These are phyloP conservation scores for Rhagophthalmus giganteus DNA, from an alignment of 2,888 invertebrate species.

Conservation along the genomic window DNA sequence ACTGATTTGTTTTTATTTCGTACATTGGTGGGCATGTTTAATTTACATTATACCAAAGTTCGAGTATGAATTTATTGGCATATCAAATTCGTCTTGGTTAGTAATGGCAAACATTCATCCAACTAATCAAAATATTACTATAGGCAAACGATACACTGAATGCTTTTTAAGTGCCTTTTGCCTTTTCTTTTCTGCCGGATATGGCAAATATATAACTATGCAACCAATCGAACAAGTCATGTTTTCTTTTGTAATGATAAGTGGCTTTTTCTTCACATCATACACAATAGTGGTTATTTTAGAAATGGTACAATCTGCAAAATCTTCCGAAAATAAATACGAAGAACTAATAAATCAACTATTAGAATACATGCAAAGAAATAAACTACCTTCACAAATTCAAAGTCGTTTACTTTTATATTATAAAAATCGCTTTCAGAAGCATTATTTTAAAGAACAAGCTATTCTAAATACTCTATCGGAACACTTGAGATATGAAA, in stretches of 20 bases:
- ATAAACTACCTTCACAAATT: conserved; percentile 51
- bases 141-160: conserved; percentile 19
- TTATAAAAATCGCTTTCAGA: conserved; percentile 53
- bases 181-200: conserved; percentile 42
- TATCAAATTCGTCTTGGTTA: conserved; percentile 27
- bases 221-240: conserved; percentile 34
- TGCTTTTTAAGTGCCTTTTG: conserved; percentile 37
- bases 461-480: conserved; percentile 46
- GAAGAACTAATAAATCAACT: conserved; percentile 54
- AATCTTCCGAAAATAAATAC: conserved; percentile 50
- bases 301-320: conserved; percentile 42
- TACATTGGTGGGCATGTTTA: conserved; percentile 36
- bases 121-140: conserved; percentile 7
- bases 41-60: conserved; percentile 30
- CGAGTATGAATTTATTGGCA: conserved; percentile 6
- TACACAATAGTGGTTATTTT: conserved; percentile 46
- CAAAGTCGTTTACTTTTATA: conserved; percentile 49
- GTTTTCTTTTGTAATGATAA: conserved; percentile 34
- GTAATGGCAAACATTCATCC: conserved; percentile 13
- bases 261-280: conserved; percentile 40
- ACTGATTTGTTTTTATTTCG: conserved; percentile 19
- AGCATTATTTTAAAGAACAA: conserved; percentile 53
- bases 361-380: conserved; percentile 50
- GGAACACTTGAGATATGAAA: conserved; percentile 56
- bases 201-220: conserved; percentile 30